Conservation (phyloP, 2,888 invertebrate species). For the Pollenia angustigena region DNA sequence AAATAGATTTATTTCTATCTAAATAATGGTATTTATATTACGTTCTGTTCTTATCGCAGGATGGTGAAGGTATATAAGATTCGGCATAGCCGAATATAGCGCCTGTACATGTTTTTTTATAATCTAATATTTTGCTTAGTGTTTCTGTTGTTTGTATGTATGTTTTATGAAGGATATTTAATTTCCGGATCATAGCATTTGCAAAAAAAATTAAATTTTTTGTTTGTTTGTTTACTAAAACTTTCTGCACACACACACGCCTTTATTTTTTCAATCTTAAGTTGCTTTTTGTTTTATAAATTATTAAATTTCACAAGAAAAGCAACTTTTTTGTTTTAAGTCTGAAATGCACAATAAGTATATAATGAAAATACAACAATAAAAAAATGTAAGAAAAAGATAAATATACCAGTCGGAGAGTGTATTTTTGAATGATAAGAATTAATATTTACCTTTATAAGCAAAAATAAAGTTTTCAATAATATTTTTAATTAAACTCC, state of each 20-base stretch:
- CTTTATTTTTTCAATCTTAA: background rate
- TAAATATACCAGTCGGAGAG: no score
- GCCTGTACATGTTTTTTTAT: background rate
- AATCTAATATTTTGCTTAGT: background rate
- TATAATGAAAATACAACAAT: background rate
- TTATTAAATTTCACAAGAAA: background rate
- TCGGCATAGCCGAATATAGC: no score
- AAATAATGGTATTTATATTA: no score
- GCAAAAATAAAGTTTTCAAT: no score
- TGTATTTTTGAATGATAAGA: no score
- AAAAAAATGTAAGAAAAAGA: background rate
- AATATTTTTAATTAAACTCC: no score
- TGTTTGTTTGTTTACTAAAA: background rate
- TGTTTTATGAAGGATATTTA: slow-evolving; percentile 45
- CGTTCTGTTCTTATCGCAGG: no score
- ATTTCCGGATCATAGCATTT: slow-evolving; percentile 53
- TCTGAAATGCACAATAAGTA: background rate
- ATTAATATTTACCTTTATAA: no score
- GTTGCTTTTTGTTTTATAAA: slow-evolving; percentile 16
- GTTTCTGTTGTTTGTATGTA: slow-evolving; percentile 6
- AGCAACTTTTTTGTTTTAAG: background rate
- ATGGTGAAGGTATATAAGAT: no score
- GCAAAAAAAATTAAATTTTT: slow-evolving; percentile 12
- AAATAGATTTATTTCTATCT: no score
- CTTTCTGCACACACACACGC: background rate